Evolutionary conservation across 2,888 invertebrate genomes (phyloP), one percentile per base, ranked within the genome.

Genomic region (Laspeyria flexula): DNA sequence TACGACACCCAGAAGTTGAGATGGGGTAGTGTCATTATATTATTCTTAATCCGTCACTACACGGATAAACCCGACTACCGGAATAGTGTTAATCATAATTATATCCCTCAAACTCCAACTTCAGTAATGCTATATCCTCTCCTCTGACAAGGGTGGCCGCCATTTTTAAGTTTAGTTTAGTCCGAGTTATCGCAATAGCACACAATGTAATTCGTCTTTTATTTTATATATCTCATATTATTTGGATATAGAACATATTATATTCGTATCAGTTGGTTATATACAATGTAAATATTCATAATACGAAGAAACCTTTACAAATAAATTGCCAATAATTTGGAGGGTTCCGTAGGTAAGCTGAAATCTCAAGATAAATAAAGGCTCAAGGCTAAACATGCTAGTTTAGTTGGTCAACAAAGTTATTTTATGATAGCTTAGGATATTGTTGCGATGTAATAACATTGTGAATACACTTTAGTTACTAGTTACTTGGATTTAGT

Each of bases 331-430:
- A 15, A 16, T 31, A 45, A 5, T 16, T 11, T 11, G 16, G 1
- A 30, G 16, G 12, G 10, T 50, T 43, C 3, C 49, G 15, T 23
- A 38, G 21, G 45, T 50, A 47, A 6, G 35, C 34, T 47, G 56
- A 46, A 58, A 43, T 49, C 46, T 47, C 33, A 55, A 63, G 30
- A 49, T 53, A 56, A 66, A 60, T 60, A 63, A 48, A 55, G 30
- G 35, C 55, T 54, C 34, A 21, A 5, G 37, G 46, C 49, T 54
- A 48, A 54, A 54, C 48, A 54, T 44, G 35, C 25, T 43, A 57
- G 49, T 58, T 60, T 51, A 53, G 39, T 37, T 47, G 40, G 44
- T 48, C 37, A 56, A 25, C 23, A 43, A 55, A 55, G 45, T 65
- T 60, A 60, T 43, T 55, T 49, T 40, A 52, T 15, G 48, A 55